These are phyloP conservation scores for Datnioides undecimradiatus DNA, from an alignment of 2,113 vertebrate species.

Conservation along the genomic window DNA sequence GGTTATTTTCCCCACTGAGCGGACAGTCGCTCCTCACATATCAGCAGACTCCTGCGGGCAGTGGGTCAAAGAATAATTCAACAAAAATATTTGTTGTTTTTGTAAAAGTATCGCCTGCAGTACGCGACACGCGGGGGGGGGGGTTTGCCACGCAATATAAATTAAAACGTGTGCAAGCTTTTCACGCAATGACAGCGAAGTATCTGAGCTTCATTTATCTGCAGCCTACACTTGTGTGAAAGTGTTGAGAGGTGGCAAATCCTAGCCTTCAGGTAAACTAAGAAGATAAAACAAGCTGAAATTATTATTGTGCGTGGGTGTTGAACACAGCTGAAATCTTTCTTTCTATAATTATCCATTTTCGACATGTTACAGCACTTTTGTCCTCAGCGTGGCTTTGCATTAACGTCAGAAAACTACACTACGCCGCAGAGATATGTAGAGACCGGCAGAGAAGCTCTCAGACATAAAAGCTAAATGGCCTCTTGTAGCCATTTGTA, in stretches of 20 bases:
- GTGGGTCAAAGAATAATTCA: conserved; percentile 24
- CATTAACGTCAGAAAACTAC: conserved; percentile 7
- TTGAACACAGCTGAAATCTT: not conserved
- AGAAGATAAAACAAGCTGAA: not conserved
- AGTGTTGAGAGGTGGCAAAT: not conserved
- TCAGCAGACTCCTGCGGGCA: conserved; percentile 15
- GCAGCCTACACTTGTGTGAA: not conserved
- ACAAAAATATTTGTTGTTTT: conserved; percentile 1
- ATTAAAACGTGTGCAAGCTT: not conserved
- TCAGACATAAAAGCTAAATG: conserved; percentile 55
- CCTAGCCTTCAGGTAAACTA: not conserved
- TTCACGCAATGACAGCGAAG: not conserved
- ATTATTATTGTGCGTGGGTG: not conserved
- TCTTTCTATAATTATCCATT: not conserved
- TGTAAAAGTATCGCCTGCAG: not conserved
- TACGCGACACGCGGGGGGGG: not conserved
- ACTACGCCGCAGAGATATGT: conserved; percentile 4
- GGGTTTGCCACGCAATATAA: not conserved
- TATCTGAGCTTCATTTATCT: not conserved
- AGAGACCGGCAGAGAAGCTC: conserved; percentile 37
- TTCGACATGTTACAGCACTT: not conserved
- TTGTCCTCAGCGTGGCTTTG: conserved; percentile 3
- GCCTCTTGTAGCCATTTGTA: conserved; percentile 34
- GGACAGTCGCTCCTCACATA: conserved; percentile 32
- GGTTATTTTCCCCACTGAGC: conserved; percentile 48